Evolutionary conservation across 1,140 invertebrate species (phyloP).

Genomic region (Triops longicaudatus): DNA sequence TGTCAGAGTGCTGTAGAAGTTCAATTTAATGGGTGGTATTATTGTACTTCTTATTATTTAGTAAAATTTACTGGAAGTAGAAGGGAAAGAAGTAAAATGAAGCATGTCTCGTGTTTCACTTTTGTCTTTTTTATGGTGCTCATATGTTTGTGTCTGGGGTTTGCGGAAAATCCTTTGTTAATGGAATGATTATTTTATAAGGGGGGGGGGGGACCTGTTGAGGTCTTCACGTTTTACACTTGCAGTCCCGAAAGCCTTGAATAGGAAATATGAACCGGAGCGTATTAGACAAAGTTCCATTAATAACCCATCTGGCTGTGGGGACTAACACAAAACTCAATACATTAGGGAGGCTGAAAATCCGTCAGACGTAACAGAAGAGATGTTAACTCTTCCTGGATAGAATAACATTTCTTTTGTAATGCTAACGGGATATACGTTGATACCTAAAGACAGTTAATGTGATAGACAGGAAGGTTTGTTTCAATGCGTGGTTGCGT

Average conservation of each 20-base stretch:
- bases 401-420: neutral
- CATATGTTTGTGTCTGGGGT: neutral
- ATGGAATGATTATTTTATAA: neutral
- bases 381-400: neutral
- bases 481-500: neutral
- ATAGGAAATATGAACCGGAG: neutral
- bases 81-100: neutral
- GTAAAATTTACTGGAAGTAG: too few species aligned
- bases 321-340: neutral
- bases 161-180: neutral
- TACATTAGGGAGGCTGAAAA: neutral
- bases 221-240: neutral
- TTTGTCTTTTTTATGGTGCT: neutral
- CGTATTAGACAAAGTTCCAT: constrained; percentile 7
- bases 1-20: too few species aligned
- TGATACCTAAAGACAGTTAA: neutral
- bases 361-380: neutral
- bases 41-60: too few species aligned
- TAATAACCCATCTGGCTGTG: constrained; percentile 4
- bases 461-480: neutral
- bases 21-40: too few species aligned
- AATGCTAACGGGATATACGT: neutral
- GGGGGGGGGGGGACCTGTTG: neutral
- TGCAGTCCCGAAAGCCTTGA: neutral
- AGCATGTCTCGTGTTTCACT: neutral